These are phyloP conservation scores for Aplochiton taeniatus DNA, from an alignment of 2,797 vertebrate genomes.

Conservation along the genomic window DNA sequence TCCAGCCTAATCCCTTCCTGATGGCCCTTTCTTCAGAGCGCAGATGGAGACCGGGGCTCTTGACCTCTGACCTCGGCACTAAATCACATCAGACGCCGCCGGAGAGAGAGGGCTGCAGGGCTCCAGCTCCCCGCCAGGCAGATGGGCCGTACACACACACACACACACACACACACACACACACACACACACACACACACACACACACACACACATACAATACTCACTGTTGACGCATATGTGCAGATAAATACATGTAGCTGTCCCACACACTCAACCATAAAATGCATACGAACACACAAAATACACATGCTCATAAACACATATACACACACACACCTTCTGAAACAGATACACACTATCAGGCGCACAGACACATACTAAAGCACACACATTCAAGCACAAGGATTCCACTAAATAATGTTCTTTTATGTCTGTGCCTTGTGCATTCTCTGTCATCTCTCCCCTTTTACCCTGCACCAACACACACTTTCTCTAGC, in stretches of 20 bases:
- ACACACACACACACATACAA: neutral
- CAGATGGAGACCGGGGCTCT: slow-evolving; percentile 73
- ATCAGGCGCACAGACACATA: slow-evolving; percentile 20
- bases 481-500: slow-evolving; percentile 27
- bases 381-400: slow-evolving; percentile 8
- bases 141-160: slow-evolving; percentile 51
- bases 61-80: slow-evolving; percentile 68
- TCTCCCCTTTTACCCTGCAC: slow-evolving; percentile 57
- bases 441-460: slow-evolving; percentile 63
- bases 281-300: neutral
- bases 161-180: slow-evolving; percentile 20
- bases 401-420: slow-evolving; percentile 34
- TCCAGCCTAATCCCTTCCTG: slow-evolving; percentile 67
- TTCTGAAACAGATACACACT: slow-evolving; percentile 4
- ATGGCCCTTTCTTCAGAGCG: slow-evolving; percentile 65
- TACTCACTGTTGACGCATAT: too few relatives aligned
- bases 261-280: neutral
- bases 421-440: slow-evolving; percentile 55
- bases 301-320: neutral
- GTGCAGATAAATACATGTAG: too few relatives aligned
- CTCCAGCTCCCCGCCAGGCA: slow-evolving; percentile 50
- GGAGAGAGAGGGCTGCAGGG: slow-evolving; percentile 38
- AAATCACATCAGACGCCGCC: slow-evolving; percentile 67
- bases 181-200: neutral
- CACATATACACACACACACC: slow-evolving; percentile 1